These are phyloP conservation scores for Leptocoma aspasia DNA, from an alignment of 2,113 vertebrate species.

Conservation along the genomic window DNA sequence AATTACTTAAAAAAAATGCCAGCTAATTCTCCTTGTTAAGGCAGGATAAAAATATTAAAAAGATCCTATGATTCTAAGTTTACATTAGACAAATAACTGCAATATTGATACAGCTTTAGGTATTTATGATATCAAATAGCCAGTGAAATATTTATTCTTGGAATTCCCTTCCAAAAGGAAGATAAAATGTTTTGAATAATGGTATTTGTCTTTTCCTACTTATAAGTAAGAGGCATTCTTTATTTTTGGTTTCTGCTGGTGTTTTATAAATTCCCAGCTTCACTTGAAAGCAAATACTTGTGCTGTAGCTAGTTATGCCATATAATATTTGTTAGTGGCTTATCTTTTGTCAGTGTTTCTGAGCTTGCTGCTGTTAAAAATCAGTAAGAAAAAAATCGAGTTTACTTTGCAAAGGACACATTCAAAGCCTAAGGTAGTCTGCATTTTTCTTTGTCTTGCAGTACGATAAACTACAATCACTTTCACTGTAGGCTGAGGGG, in stretches of 20 bases:
- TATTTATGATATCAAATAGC: not conserved
- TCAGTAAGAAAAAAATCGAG: not conserved
- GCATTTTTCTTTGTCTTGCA: not conserved
- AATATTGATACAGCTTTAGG: not conserved
- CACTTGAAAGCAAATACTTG: not conserved
- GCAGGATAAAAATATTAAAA: not conserved
- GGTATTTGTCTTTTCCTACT: not conserved
- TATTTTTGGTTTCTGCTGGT: not conserved
- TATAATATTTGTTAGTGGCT: not conserved
- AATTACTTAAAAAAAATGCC: not conserved
- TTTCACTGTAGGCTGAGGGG: not conserved
- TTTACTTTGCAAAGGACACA: not conserved
- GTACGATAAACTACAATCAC: not conserved
- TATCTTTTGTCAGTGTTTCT: not conserved
- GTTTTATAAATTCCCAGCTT: not conserved
- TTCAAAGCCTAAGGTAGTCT: not conserved
- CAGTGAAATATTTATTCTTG: not conserved
- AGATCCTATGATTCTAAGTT: not conserved
- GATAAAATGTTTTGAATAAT: not conserved
- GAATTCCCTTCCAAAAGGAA: not conserved
- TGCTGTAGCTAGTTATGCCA: not conserved
- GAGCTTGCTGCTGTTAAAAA: not conserved
- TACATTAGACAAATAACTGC: not conserved
- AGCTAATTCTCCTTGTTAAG: not conserved
- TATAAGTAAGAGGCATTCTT: not conserved